Evolutionary conservation across 2,113 vertebrate species (phyloP), one percentile per base, ranked within the genome.

Genomic region (Rallus limicola): DNA sequence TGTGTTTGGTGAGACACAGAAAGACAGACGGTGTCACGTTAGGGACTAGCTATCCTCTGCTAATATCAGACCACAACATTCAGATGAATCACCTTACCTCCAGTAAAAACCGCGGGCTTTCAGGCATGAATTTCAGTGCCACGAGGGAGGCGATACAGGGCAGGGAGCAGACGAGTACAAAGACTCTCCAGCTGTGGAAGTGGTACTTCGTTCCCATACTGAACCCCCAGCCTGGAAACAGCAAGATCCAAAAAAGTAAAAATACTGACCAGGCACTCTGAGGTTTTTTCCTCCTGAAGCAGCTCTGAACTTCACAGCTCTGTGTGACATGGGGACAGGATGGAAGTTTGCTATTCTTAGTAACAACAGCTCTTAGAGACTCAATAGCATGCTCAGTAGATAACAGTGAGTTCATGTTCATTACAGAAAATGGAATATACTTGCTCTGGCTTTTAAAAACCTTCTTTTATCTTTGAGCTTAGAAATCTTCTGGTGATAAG

Each of bases 101-200:
- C 48, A 99, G 98, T 90, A 99, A 98, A 97, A 99, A 99, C 2
- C 99, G 98, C 0, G 99, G 99, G 96, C 99, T 99, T 97, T 99
- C 99, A 0, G 99, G 99, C 99, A 99, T 99, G 97, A 99, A 99
- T 90, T 98, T 96, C 50, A 99, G 96, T 1, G 99, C 99, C 55
- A 98, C 85, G 55, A 99, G 97, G 67, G 99, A 99, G 15, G 98
- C 98, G 1, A 99, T 96, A 4, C 98, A 98, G 8, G 99, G 99
- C 90, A 99, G 98, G 36, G 98, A 98, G 23, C 99, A 99, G 92
- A 99, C 97, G 6, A 99, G 97, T 12, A 99, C 99, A 70, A 99
- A 99, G 40, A 99, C 97, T 38, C 99, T 98, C 99, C 99, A 99
- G 96, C 98, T 99, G 97, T 99, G 99, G 97, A 99, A 99, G 96